Evolutionary conservation across 2,888 invertebrate species (phyloP), one percentile per base, ranked within the genome.

Genomic region (Acrobasis repandana): DNA sequence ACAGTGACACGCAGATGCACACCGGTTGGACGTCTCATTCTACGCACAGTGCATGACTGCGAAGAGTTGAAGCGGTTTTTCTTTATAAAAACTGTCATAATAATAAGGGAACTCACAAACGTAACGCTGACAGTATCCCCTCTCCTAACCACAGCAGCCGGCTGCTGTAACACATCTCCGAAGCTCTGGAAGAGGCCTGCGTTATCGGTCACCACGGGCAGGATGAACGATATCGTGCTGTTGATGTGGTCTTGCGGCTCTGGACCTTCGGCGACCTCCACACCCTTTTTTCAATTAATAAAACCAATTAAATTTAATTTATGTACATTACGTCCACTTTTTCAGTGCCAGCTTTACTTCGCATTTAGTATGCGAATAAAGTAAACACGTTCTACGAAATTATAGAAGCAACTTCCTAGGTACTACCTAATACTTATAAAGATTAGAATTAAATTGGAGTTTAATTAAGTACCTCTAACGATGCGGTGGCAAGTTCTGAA

Each of bases 131-230:
- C 96, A 0, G 93, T 93, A 9, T 95, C 94, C 9, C 96, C 96
- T 8, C 93, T 88, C 18, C 89, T 94, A 3, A 86, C 83, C 11
- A 83, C 74, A 0, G 88, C 93, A 0, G 96, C 95, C 0, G 97
- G 96, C 68, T 97, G 95, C 18, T 86, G 74, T 56, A 95, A 76
- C 10, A 96, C 95, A 57, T 95, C 94, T 0, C 97, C 97, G 74
- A 96, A 97, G 60, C 90, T 90, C 10, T 88, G 86, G 9, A 94
- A 94, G 73, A 94, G 86, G 0, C 95, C 95, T 0, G 96, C 88
- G 0, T 93, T 92, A 82, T 98, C 98, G 74, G 95, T 94, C 6
- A 97, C 75, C 0, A 98, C 97, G 0, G 95, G 95, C 0, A 93
- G 85, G 51, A 97, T 94, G 10, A 98, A 92, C 0, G 95, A 95